phyloP scores from a whole-genome alignment of 2,888 invertebrate species.

The Lucinisca nassula region DNA sequence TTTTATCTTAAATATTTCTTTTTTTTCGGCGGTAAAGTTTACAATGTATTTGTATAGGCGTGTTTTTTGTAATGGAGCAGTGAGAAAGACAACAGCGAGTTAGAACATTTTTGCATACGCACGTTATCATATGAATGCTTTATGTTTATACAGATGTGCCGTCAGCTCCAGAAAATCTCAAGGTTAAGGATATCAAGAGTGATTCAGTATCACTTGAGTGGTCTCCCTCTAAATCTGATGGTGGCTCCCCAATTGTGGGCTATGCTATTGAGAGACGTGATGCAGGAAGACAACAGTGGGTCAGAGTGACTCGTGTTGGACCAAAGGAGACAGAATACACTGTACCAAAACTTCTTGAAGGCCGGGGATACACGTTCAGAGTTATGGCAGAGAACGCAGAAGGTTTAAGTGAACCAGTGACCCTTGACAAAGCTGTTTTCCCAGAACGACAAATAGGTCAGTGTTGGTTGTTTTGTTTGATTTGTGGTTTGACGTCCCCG shows the following conservation, averaged over 20 bases:
- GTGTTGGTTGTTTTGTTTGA: no score
- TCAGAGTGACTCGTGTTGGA: constrained; percentile 73
- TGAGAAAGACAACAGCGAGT: no score
- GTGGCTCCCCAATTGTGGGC: constrained; percentile 90
- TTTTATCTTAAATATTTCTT: no score
- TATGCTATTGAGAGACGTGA: constrained; percentile 88
- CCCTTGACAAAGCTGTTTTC: constrained; percentile 85
- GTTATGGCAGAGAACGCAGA: constrained; percentile 96
- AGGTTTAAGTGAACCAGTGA: constrained; percentile 95
- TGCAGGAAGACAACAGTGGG: constrained; percentile 87
- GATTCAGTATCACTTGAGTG: constrained; percentile 93
- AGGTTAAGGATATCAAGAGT: constrained; percentile 78
- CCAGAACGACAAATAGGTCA: constrained; percentile 79
- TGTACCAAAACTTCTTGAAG: constrained; percentile 92
- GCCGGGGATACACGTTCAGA: constrained; percentile 96
- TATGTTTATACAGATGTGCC: constrained; percentile 80
- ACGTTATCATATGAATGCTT: no score
- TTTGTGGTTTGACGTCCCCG: no score
- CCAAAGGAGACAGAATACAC: constrained; percentile 75
- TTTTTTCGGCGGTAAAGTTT: no score
- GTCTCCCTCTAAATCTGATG: constrained; percentile 96
- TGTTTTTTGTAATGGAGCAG: no score
- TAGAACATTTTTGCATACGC: no score
- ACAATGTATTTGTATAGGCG: no score
- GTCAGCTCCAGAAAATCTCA: constrained; percentile 81